phyloP scores from a whole-genome alignment of 2,113 vertebrate species.

The Crotophaga sulcirostris region DNA sequence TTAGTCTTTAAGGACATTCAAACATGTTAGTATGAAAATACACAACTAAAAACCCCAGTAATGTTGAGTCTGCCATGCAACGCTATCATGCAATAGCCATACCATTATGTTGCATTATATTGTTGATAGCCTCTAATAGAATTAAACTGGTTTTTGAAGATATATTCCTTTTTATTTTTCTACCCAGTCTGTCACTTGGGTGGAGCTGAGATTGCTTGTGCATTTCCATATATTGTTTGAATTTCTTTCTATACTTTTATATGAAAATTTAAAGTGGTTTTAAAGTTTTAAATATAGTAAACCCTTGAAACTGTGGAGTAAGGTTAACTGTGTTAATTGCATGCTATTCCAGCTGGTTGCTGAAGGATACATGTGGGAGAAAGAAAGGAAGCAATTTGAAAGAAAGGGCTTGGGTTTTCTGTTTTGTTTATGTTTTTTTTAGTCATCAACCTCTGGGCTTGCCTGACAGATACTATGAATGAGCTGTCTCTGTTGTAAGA shows the following conservation, averaged over 20 bases:
- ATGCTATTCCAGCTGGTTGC: neutral
- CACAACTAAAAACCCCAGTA: neutral
- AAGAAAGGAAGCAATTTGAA: constrained; percentile 38
- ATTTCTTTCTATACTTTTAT: neutral
- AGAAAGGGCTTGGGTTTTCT: constrained; percentile 9
- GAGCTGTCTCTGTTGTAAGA: neutral
- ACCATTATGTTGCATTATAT: neutral
- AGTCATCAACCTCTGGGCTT: constrained; percentile 17
- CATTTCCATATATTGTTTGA: neutral
- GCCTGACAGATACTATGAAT: constrained; percentile 26
- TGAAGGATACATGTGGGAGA: constrained; percentile 17
- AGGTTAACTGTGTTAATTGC: neutral
- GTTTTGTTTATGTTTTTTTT: constrained; percentile 20
- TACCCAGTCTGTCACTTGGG: neutral
- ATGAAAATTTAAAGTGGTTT: neutral
- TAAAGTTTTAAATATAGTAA: neutral
- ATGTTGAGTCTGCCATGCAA: neutral
- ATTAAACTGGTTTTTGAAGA: neutral
- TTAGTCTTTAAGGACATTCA: neutral
- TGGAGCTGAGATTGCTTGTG: neutral
- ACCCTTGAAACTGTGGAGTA: neutral
- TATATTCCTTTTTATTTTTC: neutral
- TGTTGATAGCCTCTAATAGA: neutral
- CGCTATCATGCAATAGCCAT: neutral
- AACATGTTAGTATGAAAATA: neutral